A percentile compares a stretch with the other conserved stretches of the same genome.
Conservation (phyloP, 35 echinoderm and acorn worm species). For the Chiridota heheva region DNA sequence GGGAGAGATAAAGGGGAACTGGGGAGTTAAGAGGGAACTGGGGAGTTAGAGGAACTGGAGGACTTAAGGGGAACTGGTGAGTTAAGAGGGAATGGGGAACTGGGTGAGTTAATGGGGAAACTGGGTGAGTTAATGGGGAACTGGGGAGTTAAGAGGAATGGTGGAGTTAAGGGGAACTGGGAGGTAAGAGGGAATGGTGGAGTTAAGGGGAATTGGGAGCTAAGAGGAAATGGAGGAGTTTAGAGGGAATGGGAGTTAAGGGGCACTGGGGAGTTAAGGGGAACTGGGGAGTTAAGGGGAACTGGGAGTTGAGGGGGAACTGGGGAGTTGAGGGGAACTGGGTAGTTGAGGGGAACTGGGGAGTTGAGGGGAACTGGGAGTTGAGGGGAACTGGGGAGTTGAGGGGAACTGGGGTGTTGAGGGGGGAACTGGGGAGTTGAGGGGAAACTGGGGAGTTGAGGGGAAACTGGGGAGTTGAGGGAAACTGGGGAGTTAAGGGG, state of each 20-base stretch:
- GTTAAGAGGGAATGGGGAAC: constrained; percentile 5
- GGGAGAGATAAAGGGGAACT: too few species aligned
- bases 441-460: neutral
- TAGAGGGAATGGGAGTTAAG: neutral
- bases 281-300: constrained; percentile 8
- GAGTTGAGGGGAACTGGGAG: too few species aligned
- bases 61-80: too few species aligned
- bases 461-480: too few species aligned
- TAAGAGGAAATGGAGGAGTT: neutral
- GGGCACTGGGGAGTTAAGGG: too few species aligned
- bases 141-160: neutral
- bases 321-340: neutral
- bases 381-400: too few species aligned
- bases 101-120: neutral
- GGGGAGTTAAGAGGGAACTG: too few species aligned
- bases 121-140: neutral
- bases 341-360: neutral
- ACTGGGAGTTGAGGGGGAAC: neutral
- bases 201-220: too few species aligned
- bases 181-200: too few species aligned
- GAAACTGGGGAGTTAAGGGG: too few species aligned
- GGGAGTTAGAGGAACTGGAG: too few species aligned
- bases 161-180: neutral
- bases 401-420: too few species aligned
- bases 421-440: neutral